phyloP scores from a whole-genome alignment of 2,113 vertebrate species.

The Falco punctatus region DNA sequence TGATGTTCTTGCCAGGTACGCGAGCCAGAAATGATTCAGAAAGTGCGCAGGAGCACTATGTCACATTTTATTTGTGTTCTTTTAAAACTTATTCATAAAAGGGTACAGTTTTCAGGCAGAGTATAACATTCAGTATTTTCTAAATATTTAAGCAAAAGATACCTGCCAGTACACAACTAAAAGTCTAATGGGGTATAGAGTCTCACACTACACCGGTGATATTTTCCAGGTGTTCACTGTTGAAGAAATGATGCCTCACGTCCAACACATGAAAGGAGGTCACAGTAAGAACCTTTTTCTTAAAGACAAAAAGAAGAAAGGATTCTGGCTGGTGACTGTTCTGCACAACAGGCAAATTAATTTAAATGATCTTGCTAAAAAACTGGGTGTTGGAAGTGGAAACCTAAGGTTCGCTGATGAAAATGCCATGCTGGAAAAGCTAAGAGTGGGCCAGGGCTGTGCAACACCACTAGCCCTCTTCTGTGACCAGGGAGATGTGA shows the following conservation, averaged over 20 bases:
- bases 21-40: not conserved
- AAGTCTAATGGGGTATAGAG: not conserved
- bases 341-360: constrained; percentile 87
- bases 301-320: constrained; percentile 95
- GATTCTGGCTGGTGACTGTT: constrained; percentile 86
- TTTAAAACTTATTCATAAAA: not conserved
- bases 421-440: constrained; percentile 86
- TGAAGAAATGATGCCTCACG: constrained; percentile 95
- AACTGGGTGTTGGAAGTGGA: constrained; percentile 86
- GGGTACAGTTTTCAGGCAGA: not conserved
- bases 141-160: not conserved
- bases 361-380: constrained; percentile 90
- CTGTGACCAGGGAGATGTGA: constrained; percentile 83
- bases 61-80: not conserved
- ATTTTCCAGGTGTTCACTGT: constrained; percentile 90
- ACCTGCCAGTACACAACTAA: not conserved
- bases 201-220: not conserved
- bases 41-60: not conserved
- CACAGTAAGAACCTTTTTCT: constrained; percentile 94
- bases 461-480: constrained; percentile 88
- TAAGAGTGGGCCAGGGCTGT: constrained; percentile 88
- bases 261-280: constrained; percentile 84
- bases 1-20: no score
- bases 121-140: not conserved
- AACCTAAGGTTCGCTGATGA: constrained; percentile 92